Evolutionary conservation across 1,140 invertebrate genomes (phyloP), one percentile per base, ranked within the genome.

Genomic region (Glossosoma conforme): DNA sequence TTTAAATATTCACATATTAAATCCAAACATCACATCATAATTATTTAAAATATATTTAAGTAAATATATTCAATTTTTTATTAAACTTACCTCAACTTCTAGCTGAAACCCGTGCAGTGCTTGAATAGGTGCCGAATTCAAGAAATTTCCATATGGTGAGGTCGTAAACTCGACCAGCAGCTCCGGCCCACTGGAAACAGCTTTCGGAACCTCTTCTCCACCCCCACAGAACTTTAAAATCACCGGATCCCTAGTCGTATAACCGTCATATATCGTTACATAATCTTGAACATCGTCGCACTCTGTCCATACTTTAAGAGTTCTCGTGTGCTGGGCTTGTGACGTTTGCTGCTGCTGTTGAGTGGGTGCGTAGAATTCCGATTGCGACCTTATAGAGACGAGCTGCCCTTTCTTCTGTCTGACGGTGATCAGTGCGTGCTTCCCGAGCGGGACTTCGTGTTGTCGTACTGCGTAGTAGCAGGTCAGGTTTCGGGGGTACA

Each of bases 201-300:
- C 82, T 61, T 86, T 82, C 1, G 90, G 89, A 20, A 93, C 83
- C 1, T 86, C 77, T 59, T 87, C 83, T 25, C 89, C 91, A 24
- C 85, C 85, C 1, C 91, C 91, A 63, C 91, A 95, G 66, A 94
- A 92, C 69, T 89, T 90, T 52, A 93, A 70, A 54, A 94, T 84
- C 48, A 92, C 82, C 3, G 90, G 88, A 68, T 92, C 89, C 58
- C 88, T 77, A 4, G 89, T 91, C 43, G 87, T 92, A 61, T 91
- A 91, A 25, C 91, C 89, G 63, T 93, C 91, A 70, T 93, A 93
- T 22, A 94, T 84, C 3, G 88, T 91, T 44, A 93, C 86, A 69
- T 89, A 91, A 68, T 93, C 89, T 67, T 88, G 77, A 25, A 91
- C 87, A 63, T 89, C 82, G 62, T 91, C 88, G 67, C 90, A 92